Base-by-base conservation (phyloP, 2,888 invertebrate genomes). In the Leptinotarsa juncta region DNA sequence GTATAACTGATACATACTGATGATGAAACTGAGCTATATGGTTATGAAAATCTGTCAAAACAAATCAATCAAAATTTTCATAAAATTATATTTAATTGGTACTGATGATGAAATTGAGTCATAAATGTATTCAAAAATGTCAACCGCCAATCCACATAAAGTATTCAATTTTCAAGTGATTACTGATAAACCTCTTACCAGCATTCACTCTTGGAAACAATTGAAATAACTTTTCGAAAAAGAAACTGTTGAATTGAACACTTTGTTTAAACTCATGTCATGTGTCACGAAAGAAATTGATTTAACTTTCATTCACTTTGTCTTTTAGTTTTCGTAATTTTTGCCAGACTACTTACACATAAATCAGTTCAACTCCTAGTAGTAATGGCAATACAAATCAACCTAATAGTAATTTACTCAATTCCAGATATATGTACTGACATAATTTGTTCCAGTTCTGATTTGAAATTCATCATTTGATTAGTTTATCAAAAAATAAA, bases 391-490 rank as follows among this genome's bases (percentile, higher is more conserved):
- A 73, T 70, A 65, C 67, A 57, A 67, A 51, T 76, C 67, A 68
- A 72, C 70, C 69, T 68, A 72, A 75, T 55, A 73, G 42, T 65
- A 57, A 49, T 70, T 62, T 82, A 82, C 81, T 84, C 84, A 84
- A 85, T 85, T 85, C 85, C 85, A 84, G 70, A 73, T 83, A 83
- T 81, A 85, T 79, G 80, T 82, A 80, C 82, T 81, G 81, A 81
- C 77, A 79, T 50, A 70, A 74, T 73, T 70, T 73, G 77, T 72
- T 72, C 78, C 75, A 81, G 78, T 80, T 81, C 80, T 77, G 79
- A 81, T 68, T 73, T 42, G 1, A 55, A 26, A 26, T n/a, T 16
- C 7, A 48, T 50, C 57, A 23, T 57, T 57, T 20, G 23, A 57
- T 20, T 66, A 3, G 23, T 49, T 42, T 42, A 42, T 42, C 42